A percentile compares a stretch with the other conserved stretches of the same genome.
These are phyloP conservation scores for Luidia sarsii DNA, from an alignment of 53 echinoderm and acorn worm species.

Conservation along the genomic window DNA sequence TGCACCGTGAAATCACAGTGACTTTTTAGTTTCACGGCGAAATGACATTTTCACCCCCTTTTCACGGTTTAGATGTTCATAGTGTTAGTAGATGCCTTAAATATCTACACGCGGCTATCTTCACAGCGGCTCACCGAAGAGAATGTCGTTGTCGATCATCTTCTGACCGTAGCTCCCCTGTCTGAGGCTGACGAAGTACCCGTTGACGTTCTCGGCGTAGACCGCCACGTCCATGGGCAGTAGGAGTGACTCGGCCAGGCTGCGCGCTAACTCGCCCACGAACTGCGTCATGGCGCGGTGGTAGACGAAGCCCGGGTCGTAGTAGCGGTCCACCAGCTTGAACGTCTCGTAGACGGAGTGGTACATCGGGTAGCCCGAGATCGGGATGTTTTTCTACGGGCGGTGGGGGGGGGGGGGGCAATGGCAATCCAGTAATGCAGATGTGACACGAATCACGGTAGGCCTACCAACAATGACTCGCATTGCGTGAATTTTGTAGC, in stretches of 20 bases:
- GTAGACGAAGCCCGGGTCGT: constrained; percentile 78
- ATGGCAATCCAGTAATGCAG: too few relatives aligned
- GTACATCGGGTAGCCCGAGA: constrained; percentile 71
- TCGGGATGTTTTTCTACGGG: neutral
- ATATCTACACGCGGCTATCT: neutral
- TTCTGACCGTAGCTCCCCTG: constrained; percentile 57
- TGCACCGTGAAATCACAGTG: too few relatives aligned
- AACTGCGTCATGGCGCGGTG: constrained; percentile 72
- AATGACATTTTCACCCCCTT: too few relatives aligned
- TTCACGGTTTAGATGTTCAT: too few relatives aligned
- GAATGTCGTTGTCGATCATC: constrained; percentile 62
- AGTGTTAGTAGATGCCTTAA: too few relatives aligned
- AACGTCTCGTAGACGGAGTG: constrained; percentile 84
- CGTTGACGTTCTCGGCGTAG: constrained; percentile 68
- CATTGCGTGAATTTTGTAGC: too few relatives aligned
- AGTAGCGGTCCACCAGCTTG: constrained; percentile 58
- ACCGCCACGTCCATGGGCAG: constrained; percentile 74
- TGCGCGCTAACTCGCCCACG: constrained; percentile 66
- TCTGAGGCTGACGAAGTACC: constrained; percentile 54
- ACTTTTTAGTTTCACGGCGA: too few relatives aligned
- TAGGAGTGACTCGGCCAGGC: constrained; percentile 71
- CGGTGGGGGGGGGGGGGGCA: too few relatives aligned
- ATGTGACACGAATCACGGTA: too few relatives aligned
- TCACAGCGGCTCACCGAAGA: constrained; percentile 79
- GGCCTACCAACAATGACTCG: too few relatives aligned